Base-by-base conservation (phyloP, 1,140 invertebrate genomes). In the Ceratitis capitata region DNA sequence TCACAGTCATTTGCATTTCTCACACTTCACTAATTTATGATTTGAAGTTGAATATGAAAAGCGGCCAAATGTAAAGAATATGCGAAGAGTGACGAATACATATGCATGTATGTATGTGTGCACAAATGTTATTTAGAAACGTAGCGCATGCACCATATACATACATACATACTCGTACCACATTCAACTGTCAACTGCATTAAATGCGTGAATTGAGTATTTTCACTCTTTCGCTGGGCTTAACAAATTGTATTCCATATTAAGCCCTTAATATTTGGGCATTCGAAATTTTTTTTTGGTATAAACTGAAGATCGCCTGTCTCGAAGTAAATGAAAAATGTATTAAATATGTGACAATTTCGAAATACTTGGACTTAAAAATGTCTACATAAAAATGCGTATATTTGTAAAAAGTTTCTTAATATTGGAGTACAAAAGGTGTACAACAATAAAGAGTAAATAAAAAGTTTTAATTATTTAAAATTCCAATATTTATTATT, bases 21-120 rank as follows among this genome's bases (percentile, higher is more conserved):
- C 29, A 78, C 69, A 47, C n/a, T 78, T 78, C 9, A 45, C 69
- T 78, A 78, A 78, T 78, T 78, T 78, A 78, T 78, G 39, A 78
- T 78, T 78, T 78, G 42, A 78, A 45, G 69, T 78, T 45, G 23
- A 78, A 45, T 45, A 69, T 26, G 61, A 78, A 78, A 45, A 26
- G 9, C 69, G 69, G 19, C 14, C n/a, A 42, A 78, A 2, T 45
- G 35, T 39, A 47, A 26, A 45, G 69, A 78, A 78, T 23, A 9
- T 23, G n/a, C 19, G 7, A 39, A 56, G n/a, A n/a, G 51, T 56
- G 4, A n/a, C n/a, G n/a, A n/a, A n/a, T n/a, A n/a, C n/a, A n/a
- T n/a, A n/a, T n/a, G n/a, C n/a, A n/a, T n/a, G n/a, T n/a, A n/a
- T 23, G 2, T 23, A 23, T 9, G n/a, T n/a, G 51, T 56, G 23